Percentiles rank a stretch among this genome's conserved stretches.
Conservation (phyloP, 1,140 invertebrate species). For the Cylas formicarius region DNA sequence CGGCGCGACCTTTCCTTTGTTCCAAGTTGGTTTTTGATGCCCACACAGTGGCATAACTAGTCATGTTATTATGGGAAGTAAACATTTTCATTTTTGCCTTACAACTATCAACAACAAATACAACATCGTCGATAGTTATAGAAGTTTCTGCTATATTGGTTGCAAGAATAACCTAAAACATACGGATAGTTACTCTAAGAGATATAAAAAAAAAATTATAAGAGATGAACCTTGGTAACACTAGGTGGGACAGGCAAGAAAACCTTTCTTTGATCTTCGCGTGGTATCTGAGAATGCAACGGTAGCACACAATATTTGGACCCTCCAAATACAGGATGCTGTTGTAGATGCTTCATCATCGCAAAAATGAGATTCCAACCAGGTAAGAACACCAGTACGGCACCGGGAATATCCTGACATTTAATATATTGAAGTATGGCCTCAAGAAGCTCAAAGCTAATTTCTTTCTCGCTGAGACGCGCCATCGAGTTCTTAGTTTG, state of each 20-base stretch:
- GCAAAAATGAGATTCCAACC: slow-evolving; percentile 94
- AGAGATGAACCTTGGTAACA: slow-evolving; percentile 69
- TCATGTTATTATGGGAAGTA: slow-evolving; percentile 93
- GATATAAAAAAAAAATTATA: slow-evolving; percentile 20
- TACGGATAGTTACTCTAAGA: too few relatives aligned
- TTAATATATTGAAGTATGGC: slow-evolving; percentile 71
- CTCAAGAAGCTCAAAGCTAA: slow-evolving; percentile 89
- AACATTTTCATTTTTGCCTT: slow-evolving; percentile 95
- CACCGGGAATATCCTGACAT: slow-evolving; percentile 59
- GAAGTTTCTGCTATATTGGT: slow-evolving; percentile 93
- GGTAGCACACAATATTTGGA: slow-evolving; percentile 66
- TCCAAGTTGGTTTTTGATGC: slow-evolving; percentile 86
- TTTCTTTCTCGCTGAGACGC: slow-evolving; percentile 78
- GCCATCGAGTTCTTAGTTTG: slow-evolving; percentile 66
- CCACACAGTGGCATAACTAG: slow-evolving; percentile 90
- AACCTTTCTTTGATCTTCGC: slow-evolving; percentile 83
- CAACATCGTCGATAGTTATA: slow-evolving; percentile 94
- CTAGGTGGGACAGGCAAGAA: slow-evolving; percentile 68
- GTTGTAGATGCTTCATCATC: slow-evolving; percentile 76
- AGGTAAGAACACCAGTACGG: slow-evolving; percentile 85
- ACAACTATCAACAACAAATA: slow-evolving; percentile 92
- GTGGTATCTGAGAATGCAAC: slow-evolving; percentile 82
- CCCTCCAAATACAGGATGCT: slow-evolving; percentile 69
- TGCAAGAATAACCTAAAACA: slow-evolving; percentile 66
- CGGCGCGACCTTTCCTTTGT: slow-evolving; percentile 85